phyloP scores from a whole-genome alignment of 2,113 vertebrate genomes.

The Hypomesus transpacificus region DNA sequence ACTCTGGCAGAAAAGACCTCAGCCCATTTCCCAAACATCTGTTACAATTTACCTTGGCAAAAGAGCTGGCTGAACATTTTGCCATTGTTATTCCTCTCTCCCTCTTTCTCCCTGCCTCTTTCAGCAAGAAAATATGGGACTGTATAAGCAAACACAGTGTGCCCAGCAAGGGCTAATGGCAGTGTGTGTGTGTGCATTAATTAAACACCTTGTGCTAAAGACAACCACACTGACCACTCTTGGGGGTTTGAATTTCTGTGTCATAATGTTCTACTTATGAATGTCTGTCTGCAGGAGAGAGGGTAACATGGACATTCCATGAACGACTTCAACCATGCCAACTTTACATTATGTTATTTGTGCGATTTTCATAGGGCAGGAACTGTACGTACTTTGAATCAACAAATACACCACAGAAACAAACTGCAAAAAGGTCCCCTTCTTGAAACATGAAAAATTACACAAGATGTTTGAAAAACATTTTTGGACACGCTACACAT shows the following conservation, averaged over 20 bases:
- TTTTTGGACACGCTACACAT: too few species aligned
- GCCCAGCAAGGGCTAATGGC: slow-evolving; percentile 10
- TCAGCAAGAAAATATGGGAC: slow-evolving; percentile 28
- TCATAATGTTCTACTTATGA: not conserved
- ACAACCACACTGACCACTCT: slow-evolving; percentile 19
- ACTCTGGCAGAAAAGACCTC: slow-evolving; percentile 34
- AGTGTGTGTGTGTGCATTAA: slow-evolving; percentile 40
- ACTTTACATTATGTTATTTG: too few species aligned
- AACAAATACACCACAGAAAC: too few species aligned
- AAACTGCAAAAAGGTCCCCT: too few species aligned
- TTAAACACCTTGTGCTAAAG: slow-evolving; percentile 35
- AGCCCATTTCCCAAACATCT: slow-evolving; percentile 47
- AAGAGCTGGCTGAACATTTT: slow-evolving; percentile 37
- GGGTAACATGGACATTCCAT: not conserved
- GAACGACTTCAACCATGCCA: too few species aligned
- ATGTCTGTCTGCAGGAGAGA: not conserved
- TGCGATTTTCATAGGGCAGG: too few species aligned
- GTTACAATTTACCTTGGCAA: slow-evolving; percentile 53
- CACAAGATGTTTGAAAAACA: too few species aligned
- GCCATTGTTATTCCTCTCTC: slow-evolving; percentile 36
- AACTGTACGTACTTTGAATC: too few species aligned
- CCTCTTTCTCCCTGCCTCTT: slow-evolving; percentile 20
- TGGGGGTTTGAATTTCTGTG: not conserved
- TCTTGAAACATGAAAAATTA: too few species aligned
- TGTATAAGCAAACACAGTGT: slow-evolving; percentile 29